Evolutionary conservation across 2,113 vertebrate species (phyloP), one percentile per base, ranked within the genome.

Genomic region (Phyllostomus discolor): DNA sequence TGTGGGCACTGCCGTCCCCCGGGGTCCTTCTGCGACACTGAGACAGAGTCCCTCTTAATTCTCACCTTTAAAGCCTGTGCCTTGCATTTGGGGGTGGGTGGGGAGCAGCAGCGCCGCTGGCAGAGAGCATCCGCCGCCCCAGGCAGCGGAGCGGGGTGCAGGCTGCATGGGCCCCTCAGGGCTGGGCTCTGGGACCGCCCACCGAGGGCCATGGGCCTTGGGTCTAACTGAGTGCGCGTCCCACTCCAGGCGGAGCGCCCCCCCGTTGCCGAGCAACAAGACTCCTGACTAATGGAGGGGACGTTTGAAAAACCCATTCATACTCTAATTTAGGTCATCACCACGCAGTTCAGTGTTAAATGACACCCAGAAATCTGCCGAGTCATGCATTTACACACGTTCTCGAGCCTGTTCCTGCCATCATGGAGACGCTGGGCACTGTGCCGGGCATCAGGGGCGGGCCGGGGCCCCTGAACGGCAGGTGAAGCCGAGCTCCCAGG

Each of bases 391-490:
- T 70, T 6, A 11, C 22, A 24, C 22, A 31, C 8, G 7, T 88
- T 69, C 78, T 52, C 19, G 38, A 5, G 7, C 14, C 41, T 31
- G 1, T 43, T 79, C 70, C 59, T 48, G 8, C 57, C 26, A 46
- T 67, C 78, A 31, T 66, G 12, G 76, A 84, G 35, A 57, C 43
- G 46, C 52, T 28, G 4, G 35, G 72, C 26, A 7, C 35, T 73
- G 48, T 15, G 41, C 33, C 41, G 16, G 52, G 38, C 15, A 1
- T 22, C 14, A 35, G 73, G 43, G 26, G 28, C 2, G 28, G 38
- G 19, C 41, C 8, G 10, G 7, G 15, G 4, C n/a, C 62, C 26
- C 4, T 28, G 46, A 15, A 41, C 0, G 2, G 19, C 35, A 5
- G 28, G 10, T n/a, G 33, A 72, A 28, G 14, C 5, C 4, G 0